These are phyloP conservation scores for Drosophila truncata DNA, from an alignment of 1,140 invertebrate species.

Conservation along the genomic window DNA sequence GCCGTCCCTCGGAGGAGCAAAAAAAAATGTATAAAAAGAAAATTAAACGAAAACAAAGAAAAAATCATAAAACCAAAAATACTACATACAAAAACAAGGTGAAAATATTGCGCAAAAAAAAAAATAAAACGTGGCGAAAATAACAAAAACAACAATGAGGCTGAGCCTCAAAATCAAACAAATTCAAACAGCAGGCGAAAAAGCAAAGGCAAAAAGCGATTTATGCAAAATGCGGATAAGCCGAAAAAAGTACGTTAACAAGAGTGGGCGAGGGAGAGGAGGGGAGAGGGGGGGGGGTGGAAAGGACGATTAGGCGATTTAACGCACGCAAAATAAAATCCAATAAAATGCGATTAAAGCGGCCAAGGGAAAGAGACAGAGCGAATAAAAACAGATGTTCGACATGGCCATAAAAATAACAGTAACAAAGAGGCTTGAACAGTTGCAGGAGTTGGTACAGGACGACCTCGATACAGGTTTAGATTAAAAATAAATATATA, in stretches of 20 bases:
- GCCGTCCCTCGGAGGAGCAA: constrained; percentile 42
- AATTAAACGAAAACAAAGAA: constrained; percentile 46
- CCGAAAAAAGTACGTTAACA: neutral
- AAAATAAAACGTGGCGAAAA: constrained; percentile 27
- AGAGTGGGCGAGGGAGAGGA: neutral
- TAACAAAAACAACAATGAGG: constrained; percentile 8
- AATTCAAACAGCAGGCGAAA: constrained; percentile 38
- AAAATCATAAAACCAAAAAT: constrained; percentile 48
- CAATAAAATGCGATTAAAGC: constrained; percentile 71
- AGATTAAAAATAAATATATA: too few species aligned
- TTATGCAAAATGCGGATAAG: constrained; percentile 64
- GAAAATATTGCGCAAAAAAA: constrained; percentile 59
- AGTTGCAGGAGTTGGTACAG: constrained; percentile 28
- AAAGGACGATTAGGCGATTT: constrained; percentile 70
- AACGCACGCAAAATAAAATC: constrained; percentile 72
- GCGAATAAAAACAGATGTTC: constrained; percentile 74
- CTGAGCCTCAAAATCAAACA: constrained; percentile 34
- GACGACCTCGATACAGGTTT: neutral
- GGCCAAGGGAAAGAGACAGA: neutral
- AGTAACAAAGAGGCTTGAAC: constrained; percentile 19
- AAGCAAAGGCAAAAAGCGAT: constrained; percentile 55
- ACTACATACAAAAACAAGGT: constrained; percentile 56
- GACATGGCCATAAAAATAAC: constrained; percentile 50
- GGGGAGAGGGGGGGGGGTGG: neutral
- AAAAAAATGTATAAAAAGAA: constrained; percentile 40